Evolutionary conservation across 2,113 vertebrate species (phyloP).

Genomic region (Pachyramphus minor): DNA sequence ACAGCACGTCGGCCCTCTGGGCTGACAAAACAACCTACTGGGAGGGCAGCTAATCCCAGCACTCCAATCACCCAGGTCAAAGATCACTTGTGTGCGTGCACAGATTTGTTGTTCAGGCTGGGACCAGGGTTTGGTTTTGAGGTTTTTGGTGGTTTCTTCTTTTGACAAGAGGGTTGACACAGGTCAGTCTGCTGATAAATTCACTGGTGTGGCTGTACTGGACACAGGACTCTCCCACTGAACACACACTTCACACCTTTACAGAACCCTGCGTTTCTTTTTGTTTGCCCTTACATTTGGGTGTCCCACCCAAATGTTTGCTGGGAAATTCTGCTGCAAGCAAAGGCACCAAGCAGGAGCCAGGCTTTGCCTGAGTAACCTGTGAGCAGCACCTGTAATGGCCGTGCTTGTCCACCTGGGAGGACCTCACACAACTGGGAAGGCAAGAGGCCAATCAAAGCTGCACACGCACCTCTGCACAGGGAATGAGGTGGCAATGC

Average conservation of each 20-base stretch:
- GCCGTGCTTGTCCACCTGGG: neutral
- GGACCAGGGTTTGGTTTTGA: neutral
- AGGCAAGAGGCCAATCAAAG: neutral
- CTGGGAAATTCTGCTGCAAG: neutral
- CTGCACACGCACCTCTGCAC: neutral
- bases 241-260: neutral
- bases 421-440: neutral
- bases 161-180: neutral
- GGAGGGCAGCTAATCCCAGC: neutral
- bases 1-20: neutral
- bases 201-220: neutral
- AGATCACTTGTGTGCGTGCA: neutral
- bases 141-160: neutral
- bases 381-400: fast-evolving
- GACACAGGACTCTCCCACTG: neutral
- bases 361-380: neutral
- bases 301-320: neutral
- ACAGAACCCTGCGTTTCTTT: neutral
- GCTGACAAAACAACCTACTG: neutral
- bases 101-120: neutral
- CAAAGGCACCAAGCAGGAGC: neutral
- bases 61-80: neutral
- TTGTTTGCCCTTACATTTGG: neutral
- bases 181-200: neutral
- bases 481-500: neutral